A percentile compares a stretch with the other conserved stretches of the same genome.
These are phyloP conservation scores for Mustelus asterias DNA, from an alignment of 2,113 vertebrate genomes.

Conservation along the genomic window DNA sequence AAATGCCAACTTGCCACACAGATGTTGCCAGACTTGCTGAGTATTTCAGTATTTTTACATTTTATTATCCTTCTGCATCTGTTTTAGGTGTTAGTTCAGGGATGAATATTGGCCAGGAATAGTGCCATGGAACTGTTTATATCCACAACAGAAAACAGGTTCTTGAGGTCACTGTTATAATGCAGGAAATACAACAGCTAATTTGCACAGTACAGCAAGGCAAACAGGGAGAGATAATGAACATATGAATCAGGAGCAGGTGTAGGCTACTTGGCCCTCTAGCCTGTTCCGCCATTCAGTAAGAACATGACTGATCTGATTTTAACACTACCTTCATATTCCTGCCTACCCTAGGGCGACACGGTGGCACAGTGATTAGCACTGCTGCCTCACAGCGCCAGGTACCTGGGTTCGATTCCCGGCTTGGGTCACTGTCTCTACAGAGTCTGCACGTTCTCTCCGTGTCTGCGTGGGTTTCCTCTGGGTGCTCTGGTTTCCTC, in stretches of 20 bases:
- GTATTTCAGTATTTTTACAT: background rate
- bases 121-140: background rate
- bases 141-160: background rate
- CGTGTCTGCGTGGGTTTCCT: too few species aligned
- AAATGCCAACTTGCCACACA: background rate
- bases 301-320: too few species aligned
- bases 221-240: background rate
- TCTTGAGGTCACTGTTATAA: background rate
- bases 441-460: too few species aligned
- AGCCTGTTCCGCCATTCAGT: too few species aligned
- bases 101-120: background rate
- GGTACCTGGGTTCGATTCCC: too few species aligned
- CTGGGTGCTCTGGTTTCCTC: too few species aligned
- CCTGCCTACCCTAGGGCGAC: too few species aligned
- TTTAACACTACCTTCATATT: too few species aligned
- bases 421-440: too few species aligned
- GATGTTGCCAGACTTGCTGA: background rate
- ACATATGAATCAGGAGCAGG: background rate
- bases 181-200: background rate
- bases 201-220: background rate
- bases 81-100: background rate
- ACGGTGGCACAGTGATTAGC: too few species aligned
- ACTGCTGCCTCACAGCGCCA: too few species aligned
- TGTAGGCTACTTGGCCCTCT: too few species aligned
- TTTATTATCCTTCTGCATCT: background rate